Evolutionary conservation across 2,797 vertebrate genomes (phyloP).

Genomic region (Lophura swinhoii): DNA sequence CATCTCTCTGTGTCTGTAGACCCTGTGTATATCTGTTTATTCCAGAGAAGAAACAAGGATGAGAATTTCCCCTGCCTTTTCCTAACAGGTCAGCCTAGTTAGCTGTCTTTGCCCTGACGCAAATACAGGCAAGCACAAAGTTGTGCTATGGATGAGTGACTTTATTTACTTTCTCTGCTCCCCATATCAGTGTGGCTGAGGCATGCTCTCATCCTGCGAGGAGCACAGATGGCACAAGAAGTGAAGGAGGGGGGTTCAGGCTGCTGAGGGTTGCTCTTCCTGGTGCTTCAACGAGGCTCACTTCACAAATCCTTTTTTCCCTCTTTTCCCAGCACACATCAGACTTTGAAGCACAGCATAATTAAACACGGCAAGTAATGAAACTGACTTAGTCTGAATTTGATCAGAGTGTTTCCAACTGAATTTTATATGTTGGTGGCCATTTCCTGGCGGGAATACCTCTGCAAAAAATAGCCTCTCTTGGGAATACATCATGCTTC

Average conservation of each 20-base stretch:
- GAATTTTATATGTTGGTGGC: background rate
- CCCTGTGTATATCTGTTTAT: background rate
- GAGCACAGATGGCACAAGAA: background rate
- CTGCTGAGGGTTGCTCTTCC: background rate
- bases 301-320: background rate
- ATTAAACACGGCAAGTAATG: background rate
- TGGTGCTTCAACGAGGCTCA: background rate
- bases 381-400: background rate
- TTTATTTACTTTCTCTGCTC: background rate
- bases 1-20: background rate
- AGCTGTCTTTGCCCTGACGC: accelerated
- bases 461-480: conserved; percentile 9
- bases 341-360: background rate
- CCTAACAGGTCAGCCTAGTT: background rate
- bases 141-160: accelerated
- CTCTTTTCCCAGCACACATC: background rate
- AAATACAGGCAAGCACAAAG: background rate
- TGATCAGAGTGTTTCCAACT: background rate
- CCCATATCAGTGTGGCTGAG: accelerated
- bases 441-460: background rate
- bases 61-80: background rate
- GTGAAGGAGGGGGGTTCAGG: background rate
- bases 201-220: accelerated
- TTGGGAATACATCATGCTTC: conserved; percentile 29
- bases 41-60: background rate